These are phyloP conservation scores for Nemotelus pantherinus DNA, from an alignment of 2,888 invertebrate genomes.

Conservation along the genomic window DNA sequence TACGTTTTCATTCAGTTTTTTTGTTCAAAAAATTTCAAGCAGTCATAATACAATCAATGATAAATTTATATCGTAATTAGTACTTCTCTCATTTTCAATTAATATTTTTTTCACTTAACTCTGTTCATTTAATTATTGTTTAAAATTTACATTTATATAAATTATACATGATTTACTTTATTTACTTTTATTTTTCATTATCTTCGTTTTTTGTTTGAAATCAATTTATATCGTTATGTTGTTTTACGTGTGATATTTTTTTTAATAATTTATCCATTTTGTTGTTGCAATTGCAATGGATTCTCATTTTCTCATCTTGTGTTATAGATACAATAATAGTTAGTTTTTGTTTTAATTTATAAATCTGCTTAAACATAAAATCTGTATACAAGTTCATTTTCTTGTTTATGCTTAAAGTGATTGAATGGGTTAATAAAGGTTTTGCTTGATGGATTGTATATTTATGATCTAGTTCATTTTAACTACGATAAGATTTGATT, in stretches of 20 bases:
- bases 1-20: no score
- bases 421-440: constrained; percentile 23
- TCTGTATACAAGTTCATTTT: constrained; percentile 29
- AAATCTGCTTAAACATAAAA: constrained; percentile 38
- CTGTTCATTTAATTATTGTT: constrained; percentile 15
- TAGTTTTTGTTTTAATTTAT: constrained; percentile 27
- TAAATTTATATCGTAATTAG: neutral
- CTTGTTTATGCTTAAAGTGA: constrained; percentile 27
- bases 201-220: neutral
- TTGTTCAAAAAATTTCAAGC: no score
- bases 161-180: neutral
- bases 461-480: neutral
- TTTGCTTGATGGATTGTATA: neutral
- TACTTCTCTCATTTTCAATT: constrained; percentile 7
- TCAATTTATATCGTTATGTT: neutral
- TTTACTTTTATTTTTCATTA: neutral
- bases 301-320: constrained; percentile 1
- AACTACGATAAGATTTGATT: constrained; percentile 11
- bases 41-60: no score
- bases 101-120: constrained; percentile 17
- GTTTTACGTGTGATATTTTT: constrained; percentile 24
- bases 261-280: constrained; percentile 19
- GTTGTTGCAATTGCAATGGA: constrained; percentile 2
- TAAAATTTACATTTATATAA: constrained; percentile 36
- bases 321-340: constrained; percentile 26